A percentile compares a stretch with the other conserved stretches of the same genome.
These are phyloP conservation scores for Ephialtes manifestator DNA, from an alignment of 2,888 invertebrate genomes.

Conservation along the genomic window DNA sequence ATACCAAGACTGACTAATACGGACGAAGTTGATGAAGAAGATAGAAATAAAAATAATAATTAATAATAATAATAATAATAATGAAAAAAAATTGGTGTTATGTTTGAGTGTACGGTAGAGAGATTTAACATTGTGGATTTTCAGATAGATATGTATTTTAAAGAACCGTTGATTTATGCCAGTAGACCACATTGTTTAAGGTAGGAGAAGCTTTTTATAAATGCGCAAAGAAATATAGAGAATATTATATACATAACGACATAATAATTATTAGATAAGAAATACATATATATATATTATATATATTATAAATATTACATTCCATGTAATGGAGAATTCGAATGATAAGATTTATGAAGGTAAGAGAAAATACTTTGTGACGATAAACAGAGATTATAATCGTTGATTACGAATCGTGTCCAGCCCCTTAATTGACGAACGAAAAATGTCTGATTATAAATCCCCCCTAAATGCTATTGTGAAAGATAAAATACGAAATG, in stretches of 20 bases:
- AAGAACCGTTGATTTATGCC: slow-evolving; percentile 84
- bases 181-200: slow-evolving; percentile 83
- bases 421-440: slow-evolving; percentile 45
- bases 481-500: not conserved
- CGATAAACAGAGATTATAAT: slow-evolving; percentile 67
- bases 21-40: slow-evolving; percentile 69
- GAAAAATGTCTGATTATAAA: slow-evolving; percentile 41
- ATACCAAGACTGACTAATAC: slow-evolving; percentile 75
- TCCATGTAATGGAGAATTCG: slow-evolving; percentile 74
- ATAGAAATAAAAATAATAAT: slow-evolving; percentile 62
- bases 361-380: slow-evolving; percentile 50
- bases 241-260: slow-evolving; percentile 67
- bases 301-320: slow-evolving; percentile 72
- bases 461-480: not conserved
- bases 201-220: slow-evolving; percentile 84
- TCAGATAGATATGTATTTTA: slow-evolving; percentile 83
- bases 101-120: slow-evolving; percentile 85
- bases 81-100: slow-evolving; percentile 82
- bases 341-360: slow-evolving; percentile 69
- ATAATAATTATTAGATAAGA: slow-evolving; percentile 53
- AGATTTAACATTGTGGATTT: slow-evolving; percentile 84
- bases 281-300: slow-evolving; percentile 66
- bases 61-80: slow-evolving; percentile 62
- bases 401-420: slow-evolving; percentile 56
- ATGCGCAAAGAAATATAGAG: slow-evolving; percentile 78